Percentiles rank a stretch among this genome's conserved stretches.
Conservation (phyloP, 2,888 invertebrate genomes). For the Ennomos erosarius region DNA sequence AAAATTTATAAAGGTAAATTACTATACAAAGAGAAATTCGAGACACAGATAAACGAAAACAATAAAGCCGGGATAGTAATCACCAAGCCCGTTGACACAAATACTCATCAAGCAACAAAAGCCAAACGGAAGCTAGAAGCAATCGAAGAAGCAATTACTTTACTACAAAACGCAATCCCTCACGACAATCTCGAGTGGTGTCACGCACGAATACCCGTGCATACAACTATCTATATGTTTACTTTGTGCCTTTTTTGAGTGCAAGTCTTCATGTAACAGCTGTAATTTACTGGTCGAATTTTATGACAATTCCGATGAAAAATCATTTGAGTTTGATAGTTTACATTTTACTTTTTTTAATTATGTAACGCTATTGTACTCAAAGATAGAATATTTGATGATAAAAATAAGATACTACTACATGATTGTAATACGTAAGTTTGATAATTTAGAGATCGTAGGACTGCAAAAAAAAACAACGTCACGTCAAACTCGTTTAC, state of each 20-base stretch:
- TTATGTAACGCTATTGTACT: too few species aligned
- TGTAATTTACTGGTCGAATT: slow-evolving; percentile 12
- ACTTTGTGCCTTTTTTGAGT: slow-evolving; percentile 29
- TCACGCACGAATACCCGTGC: slow-evolving; percentile 38
- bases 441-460: slow-evolving; percentile 1
- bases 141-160: slow-evolving; percentile 37
- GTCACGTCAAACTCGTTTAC: too few species aligned
- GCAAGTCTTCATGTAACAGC: slow-evolving; percentile 12
- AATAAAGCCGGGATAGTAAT: too few species aligned
- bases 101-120: slow-evolving; percentile 28
- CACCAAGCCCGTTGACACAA: slow-evolving; percentile 10
- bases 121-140: slow-evolving; percentile 37
- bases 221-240: slow-evolving; percentile 13
- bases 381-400: too few species aligned
- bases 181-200: slow-evolving; percentile 31
- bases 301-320: background rate
- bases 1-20: too few species aligned
- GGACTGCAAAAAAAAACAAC: background rate
- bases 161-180: slow-evolving; percentile 34
- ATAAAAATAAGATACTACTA: too few species aligned
- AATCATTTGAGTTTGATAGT: background rate
- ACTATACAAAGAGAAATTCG: too few species aligned
- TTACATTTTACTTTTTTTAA: too few species aligned
- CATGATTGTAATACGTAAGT: background rate
- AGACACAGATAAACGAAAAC: too few species aligned